A percentile compares a stretch with the other conserved stretches of the same genome.
Evolutionary conservation across 2,888 invertebrate species (phyloP).

Genomic region (Theodoxus fluviatilis): DNA sequence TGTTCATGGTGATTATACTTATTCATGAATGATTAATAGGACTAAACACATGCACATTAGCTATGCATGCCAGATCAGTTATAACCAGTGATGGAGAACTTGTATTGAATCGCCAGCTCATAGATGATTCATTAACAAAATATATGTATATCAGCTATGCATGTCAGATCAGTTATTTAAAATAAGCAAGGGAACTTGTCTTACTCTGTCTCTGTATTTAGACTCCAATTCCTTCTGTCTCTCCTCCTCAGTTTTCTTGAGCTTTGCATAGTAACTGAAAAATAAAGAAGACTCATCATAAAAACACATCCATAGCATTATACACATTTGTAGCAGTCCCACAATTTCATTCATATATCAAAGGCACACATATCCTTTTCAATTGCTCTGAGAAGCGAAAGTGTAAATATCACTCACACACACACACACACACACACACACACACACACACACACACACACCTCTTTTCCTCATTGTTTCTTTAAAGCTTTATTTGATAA

Average conservation of each 20-base stretch:
- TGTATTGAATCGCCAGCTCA: too few species aligned
- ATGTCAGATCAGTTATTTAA: too few species aligned
- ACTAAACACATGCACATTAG: too few species aligned
- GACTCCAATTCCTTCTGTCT: constrained; percentile 92
- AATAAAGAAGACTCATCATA: constrained; percentile 14
- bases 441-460: too few species aligned
- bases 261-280: constrained; percentile 76
- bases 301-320: too few species aligned
- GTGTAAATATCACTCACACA: not conserved
- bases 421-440: not conserved
- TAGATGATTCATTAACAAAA: too few species aligned
- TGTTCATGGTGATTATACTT: not conserved
- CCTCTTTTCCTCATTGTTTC: too few species aligned
- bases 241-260: constrained; percentile 94
- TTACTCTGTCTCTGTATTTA: constrained; percentile 74
- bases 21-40: not conserved
- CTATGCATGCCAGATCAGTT: too few species aligned
- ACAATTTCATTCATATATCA: not conserved
- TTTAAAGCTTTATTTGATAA: too few species aligned
- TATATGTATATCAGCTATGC: too few species aligned
- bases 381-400: not conserved
- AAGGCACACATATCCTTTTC: not conserved
- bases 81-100: too few species aligned
- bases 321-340: constrained; percentile 10
- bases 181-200: too few species aligned